Conservation (phyloP, 2,888 invertebrate species). For the Rotaria magnacalcarata region DNA sequence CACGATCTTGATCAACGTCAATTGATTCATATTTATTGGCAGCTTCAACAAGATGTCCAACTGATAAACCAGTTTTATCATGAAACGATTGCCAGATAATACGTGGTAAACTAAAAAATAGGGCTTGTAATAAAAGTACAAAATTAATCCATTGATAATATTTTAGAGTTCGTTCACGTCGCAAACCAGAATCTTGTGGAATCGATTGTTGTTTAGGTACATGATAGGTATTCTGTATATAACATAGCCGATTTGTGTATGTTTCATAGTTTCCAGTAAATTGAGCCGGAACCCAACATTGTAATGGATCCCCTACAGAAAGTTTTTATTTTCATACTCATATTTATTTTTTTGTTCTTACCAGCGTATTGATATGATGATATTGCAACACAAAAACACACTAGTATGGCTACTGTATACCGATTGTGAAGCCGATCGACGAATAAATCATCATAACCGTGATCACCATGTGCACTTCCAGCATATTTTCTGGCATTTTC, state of each 20-base stretch:
- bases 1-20: slow-evolving; percentile 36
- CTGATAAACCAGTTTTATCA: slow-evolving; percentile 40
- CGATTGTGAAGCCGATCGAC: slow-evolving; percentile 45
- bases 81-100: slow-evolving; percentile 45
- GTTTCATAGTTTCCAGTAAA: slow-evolving; percentile 44
- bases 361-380: slow-evolving; percentile 44
- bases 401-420: slow-evolving; percentile 42
- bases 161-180: slow-evolving; percentile 43
- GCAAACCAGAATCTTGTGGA: slow-evolving; percentile 31
- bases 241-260: slow-evolving; percentile 45
- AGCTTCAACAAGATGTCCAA: slow-evolving; percentile 44
- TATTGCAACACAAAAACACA: slow-evolving; percentile 42
- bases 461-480: not conserved
- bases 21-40: slow-evolving; percentile 43
- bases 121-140: slow-evolving; percentile 41
- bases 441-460: slow-evolving; percentile 39
- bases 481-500: not conserved
- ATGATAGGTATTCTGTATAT: slow-evolving; percentile 46
- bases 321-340: not conserved
- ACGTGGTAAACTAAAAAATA: slow-evolving; percentile 42
- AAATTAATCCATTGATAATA: slow-evolving; percentile 47
- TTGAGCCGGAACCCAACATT: slow-evolving; percentile 45
- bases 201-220: slow-evolving; percentile 41
- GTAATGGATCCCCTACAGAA: slow-evolving; percentile 7
- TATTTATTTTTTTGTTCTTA: slow-evolving; percentile 2